Conservation (phyloP, 2,113 vertebrate genomes). For the Dissostichus mawsoni region DNA sequence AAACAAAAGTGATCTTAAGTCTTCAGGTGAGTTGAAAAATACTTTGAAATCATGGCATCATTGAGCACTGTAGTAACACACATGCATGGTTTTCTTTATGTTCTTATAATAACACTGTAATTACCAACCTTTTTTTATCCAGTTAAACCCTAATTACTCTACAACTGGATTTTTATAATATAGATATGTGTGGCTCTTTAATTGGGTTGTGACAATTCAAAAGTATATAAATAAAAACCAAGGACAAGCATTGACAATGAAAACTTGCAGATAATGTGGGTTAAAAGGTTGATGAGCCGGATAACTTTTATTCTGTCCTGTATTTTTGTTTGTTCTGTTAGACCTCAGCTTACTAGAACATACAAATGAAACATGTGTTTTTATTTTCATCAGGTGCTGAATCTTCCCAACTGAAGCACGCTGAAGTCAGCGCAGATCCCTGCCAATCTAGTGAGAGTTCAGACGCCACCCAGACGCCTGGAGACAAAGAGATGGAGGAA, state of each 20-base stretch:
- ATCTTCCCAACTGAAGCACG: conserved; percentile 66
- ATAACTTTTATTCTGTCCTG: no score
- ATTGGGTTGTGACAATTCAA: neutral
- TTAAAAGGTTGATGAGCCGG: neutral
- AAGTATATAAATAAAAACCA: neutral
- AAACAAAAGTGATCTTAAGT: conserved; percentile 56
- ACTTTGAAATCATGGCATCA: neutral
- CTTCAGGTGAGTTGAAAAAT: conserved; percentile 68
- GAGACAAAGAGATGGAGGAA: conserved; percentile 76
- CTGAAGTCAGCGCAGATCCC: conserved; percentile 71
- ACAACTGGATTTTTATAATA: neutral
- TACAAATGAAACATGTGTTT: conserved; percentile 22
- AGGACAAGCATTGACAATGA: neutral
- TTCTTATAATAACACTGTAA: neutral
- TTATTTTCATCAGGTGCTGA: conserved; percentile 70
- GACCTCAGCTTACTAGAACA: neutral
- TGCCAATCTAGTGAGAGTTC: conserved; percentile 64
- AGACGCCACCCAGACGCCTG: conserved; percentile 51
- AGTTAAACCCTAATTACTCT: neutral
- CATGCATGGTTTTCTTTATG: neutral
- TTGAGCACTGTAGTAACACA: neutral
- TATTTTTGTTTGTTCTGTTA: neutral
- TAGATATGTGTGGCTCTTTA: neutral
- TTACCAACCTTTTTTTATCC: neutral
- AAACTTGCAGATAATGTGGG: neutral